A percentile compares a stretch with the other conserved stretches of the same genome.
These are phyloP conservation scores for Epicampocera succincta DNA, from an alignment of 2,888 invertebrate species.

Conservation along the genomic window DNA sequence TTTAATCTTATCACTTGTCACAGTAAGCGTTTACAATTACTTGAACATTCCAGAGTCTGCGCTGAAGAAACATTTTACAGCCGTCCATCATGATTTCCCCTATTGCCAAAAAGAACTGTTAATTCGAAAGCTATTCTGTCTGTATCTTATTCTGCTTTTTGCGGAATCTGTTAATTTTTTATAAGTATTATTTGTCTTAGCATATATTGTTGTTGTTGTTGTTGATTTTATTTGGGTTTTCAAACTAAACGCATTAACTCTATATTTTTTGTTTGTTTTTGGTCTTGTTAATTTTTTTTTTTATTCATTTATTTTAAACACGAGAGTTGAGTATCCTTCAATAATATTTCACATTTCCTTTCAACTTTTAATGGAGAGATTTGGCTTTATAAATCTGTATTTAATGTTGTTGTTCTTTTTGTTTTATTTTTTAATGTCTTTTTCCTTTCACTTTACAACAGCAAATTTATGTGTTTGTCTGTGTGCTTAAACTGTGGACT, in stretches of 20 bases:
- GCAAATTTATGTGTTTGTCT: constrained; percentile 5
- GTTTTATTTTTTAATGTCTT: constrained; percentile 51
- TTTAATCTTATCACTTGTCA: constrained; percentile 58
- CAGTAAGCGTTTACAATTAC: constrained; percentile 25
- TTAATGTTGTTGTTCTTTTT: constrained; percentile 46
- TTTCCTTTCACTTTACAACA: constrained; percentile 65
- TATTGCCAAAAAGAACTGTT: neutral
- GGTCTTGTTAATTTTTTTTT: constrained; percentile 31
- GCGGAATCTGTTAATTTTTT: constrained; percentile 58
- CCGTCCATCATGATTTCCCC: constrained; percentile 6
- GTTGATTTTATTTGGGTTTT: constrained; percentile 14
- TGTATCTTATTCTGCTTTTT: constrained; percentile 32
- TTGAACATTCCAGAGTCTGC: constrained; percentile 52
- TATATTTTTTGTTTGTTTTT: neutral
- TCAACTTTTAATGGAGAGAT: constrained; percentile 56
- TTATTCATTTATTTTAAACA: constrained; percentile 57
- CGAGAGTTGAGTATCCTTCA: constrained; percentile 62
- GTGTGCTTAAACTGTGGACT: constrained; percentile 8
- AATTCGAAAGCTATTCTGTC: neutral
- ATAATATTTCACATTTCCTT: constrained; percentile 61
- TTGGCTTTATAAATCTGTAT: constrained; percentile 65
- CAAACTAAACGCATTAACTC: constrained; percentile 49
- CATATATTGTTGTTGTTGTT: constrained; percentile 3
- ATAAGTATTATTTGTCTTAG: constrained; percentile 35
- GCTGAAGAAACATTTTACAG: constrained; percentile 15